Evolutionary conservation across 2,888 invertebrate species (phyloP).

Genomic region (Aphodius sticticus): DNA sequence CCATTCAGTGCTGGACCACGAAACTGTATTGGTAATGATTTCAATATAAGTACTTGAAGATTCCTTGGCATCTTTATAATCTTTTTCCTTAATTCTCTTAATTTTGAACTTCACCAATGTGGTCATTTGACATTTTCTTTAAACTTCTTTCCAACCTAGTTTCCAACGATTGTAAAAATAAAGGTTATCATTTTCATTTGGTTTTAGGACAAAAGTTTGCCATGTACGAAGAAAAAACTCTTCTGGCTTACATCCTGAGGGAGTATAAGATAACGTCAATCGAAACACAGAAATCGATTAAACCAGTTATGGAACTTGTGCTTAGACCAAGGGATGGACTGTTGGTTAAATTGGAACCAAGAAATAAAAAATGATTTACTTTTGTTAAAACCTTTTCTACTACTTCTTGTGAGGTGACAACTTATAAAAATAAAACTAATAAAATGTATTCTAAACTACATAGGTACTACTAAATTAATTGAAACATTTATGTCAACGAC

Average conservation of each 20-base stretch:
- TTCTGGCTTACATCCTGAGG: conserved; percentile 22
- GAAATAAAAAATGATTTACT: conserved; percentile 5
- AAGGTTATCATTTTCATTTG: neutral
- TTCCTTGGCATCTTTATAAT: too few species aligned
- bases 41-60: neutral
- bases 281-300: conserved; percentile 23
- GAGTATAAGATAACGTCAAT: conserved; percentile 24
- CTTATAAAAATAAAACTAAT: too few species aligned
- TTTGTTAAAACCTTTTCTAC: neutral
- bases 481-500: too few species aligned
- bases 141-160: too few species aligned
- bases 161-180: too few species aligned
- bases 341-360: conserved; percentile 21
- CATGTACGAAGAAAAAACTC: conserved; percentile 25
- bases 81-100: too few species aligned
- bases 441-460: too few species aligned
- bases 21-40: conserved; percentile 69
- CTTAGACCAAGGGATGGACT: conserved; percentile 29
- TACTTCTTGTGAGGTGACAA: neutral
- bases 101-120: too few species aligned
- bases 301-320: conserved; percentile 25
- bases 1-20: conserved; percentile 60
- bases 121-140: too few species aligned
- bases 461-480: too few species aligned
- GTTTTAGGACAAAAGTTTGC: conserved; percentile 29